phyloP scores from a whole-genome alignment of 2,888 invertebrate species.

The Arge pagana region DNA sequence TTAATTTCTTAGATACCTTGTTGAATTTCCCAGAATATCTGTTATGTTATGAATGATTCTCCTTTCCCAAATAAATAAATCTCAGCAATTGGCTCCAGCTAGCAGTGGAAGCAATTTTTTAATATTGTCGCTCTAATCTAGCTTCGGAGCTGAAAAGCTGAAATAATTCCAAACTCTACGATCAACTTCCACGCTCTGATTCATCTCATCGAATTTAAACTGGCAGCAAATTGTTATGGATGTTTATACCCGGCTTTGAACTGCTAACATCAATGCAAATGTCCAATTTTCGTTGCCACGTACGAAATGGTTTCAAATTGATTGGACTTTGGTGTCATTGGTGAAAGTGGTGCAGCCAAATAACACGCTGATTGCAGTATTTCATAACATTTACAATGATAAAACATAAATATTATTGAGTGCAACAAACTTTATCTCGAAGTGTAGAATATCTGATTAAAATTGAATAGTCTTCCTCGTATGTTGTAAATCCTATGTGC shows the following conservation, averaged over 20 bases:
- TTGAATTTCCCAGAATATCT: background rate
- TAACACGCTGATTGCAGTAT: too few relatives aligned
- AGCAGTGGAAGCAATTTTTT: constrained; percentile 49
- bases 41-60: background rate
- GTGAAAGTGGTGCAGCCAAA: constrained; percentile 55
- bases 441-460: too few relatives aligned
- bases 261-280: constrained; percentile 57
- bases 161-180: constrained; percentile 29
- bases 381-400: too few relatives aligned
- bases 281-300: constrained; percentile 55
- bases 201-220: constrained; percentile 21
- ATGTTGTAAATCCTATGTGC: too few relatives aligned
- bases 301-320: constrained; percentile 45
- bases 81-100: constrained; percentile 36
- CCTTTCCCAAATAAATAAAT: constrained; percentile 1
- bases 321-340: constrained; percentile 57
- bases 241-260: constrained; percentile 44
- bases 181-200: constrained; percentile 28
- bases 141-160: constrained; percentile 40
- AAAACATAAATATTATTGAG: too few relatives aligned
- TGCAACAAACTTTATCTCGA: too few relatives aligned
- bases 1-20: background rate
- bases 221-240: constrained; percentile 37
- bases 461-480: too few relatives aligned
- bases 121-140: constrained; percentile 51